These are phyloP conservation scores for Cyphomyrus plagiostoma DNA, from an alignment of 2,113 vertebrate species.

Conservation along the genomic window DNA sequence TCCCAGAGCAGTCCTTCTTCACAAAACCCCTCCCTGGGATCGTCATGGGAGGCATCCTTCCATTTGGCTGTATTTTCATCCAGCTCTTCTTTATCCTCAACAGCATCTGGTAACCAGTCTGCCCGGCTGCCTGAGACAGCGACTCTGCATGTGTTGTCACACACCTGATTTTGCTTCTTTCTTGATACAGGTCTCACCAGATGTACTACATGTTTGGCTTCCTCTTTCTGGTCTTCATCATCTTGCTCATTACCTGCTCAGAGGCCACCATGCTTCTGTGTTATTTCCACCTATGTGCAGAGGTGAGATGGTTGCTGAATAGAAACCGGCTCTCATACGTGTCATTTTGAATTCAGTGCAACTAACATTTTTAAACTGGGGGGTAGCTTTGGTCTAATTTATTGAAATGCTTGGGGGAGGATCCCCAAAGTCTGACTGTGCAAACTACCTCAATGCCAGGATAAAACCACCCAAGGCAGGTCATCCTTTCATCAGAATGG, in stretches of 20 bases:
- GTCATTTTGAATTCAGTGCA: background rate
- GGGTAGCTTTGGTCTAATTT: background rate
- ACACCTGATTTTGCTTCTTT: background rate
- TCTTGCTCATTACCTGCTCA: conserved; percentile 95
- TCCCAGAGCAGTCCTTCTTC: conserved; percentile 95
- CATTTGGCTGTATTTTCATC: conserved; percentile 98
- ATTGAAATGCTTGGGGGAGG: background rate
- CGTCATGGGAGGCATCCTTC: conserved; percentile 94
- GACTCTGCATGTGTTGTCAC: background rate
- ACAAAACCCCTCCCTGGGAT: conserved; percentile 92
- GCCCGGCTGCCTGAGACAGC: background rate
- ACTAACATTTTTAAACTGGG: background rate
- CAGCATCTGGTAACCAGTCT: conserved; percentile 82
- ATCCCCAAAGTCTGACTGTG: background rate
- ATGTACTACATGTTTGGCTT: conserved; percentile 99
- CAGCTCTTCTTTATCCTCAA: conserved; percentile 98
- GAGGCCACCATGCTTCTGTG: conserved; percentile 96
- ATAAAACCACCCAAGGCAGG: background rate
- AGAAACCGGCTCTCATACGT: background rate
- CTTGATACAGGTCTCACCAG: conserved; percentile 84
- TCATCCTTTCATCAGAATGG: background rate
- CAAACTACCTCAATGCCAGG: no score
- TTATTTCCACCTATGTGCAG: conserved; percentile 97
- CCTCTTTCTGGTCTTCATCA: conserved; percentile 96
- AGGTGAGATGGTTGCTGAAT: conserved; percentile 62